Base-by-base conservation (phyloP, 1,140 invertebrate genomes). In the Dysdera silvatica region DNA sequence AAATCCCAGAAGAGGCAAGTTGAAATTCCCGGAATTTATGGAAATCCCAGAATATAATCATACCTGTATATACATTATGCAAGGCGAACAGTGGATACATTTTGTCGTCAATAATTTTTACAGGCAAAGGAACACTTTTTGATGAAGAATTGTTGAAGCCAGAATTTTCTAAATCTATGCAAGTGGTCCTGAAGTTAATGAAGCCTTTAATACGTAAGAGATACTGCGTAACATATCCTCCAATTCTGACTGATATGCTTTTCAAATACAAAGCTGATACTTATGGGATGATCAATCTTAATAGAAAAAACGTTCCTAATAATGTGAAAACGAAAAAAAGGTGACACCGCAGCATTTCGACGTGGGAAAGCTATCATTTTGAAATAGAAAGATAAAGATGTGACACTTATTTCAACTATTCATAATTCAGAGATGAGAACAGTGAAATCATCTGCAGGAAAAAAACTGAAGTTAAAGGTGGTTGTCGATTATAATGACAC, bases 301-400 rank as follows among this genome's bases (percentile, higher is more conserved):
- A 32, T 16, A 2, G 7, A 53, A 23, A 33, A 20, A 20, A 53
- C 18, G 26, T 53, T 2, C n/a, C 28, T 28, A n/a, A 16, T 28
- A 54, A n/a, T 24, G n/a, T 48, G 4, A 48, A 61, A 45, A 54
- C 40, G 41, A 18, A 61, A 61, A n/a, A 41, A 41, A 61, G 49
- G 49, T 26, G 24, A 54, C 5, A 31, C 24, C 14, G 18, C 33
- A 24, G 49, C 35, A 40, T 61, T 43, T 61, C 49, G 47, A 20
- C 20, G 20, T 24, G 59, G 49, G 16, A 61, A 61, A 54, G 32
- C 47, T 53, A 4, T 54, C 3, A 32, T 51, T 33, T 45, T 61
- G 31, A 31, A 32, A n/a, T 61, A 40, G 33, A 52, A 54, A 54
- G 59, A 53, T 33, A 43, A 53, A 53, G 49, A 61, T 29, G 59